Evolutionary conservation across 2,113 vertebrate species (phyloP).

Genomic region (Tachysurus fulvidraco): DNA sequence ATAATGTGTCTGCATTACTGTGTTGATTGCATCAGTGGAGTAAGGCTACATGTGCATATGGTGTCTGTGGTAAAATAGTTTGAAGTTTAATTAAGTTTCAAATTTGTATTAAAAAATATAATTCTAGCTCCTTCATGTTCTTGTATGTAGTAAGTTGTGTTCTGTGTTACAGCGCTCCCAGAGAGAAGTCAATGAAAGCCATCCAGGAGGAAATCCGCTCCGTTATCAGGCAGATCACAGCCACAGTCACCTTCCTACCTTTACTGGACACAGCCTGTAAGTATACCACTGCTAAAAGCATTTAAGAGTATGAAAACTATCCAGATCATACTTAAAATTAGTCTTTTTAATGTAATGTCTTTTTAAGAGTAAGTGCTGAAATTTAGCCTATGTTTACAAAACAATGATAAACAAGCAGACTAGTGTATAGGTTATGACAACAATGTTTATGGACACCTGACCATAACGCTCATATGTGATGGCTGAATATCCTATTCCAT

Average conservation of each 20-base stretch:
- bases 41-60: neutral
- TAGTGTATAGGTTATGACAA: no score
- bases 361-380: neutral
- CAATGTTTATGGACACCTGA: neutral
- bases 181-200: constrained; percentile 90
- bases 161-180: constrained; percentile 72
- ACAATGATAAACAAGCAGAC: neutral
- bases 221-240: constrained; percentile 93
- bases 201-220: constrained; percentile 97
- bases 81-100: no score
- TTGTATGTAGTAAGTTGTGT: neutral
- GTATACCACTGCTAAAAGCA: constrained; percentile 59
- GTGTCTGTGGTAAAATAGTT: neutral
- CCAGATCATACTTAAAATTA: neutral
- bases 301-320: neutral
- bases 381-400: neutral
- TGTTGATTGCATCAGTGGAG: neutral
- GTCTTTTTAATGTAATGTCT: neutral
- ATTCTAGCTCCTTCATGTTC: neutral
- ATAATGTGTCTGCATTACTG: neutral
- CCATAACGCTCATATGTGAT: neutral
- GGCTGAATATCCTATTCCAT: neutral
- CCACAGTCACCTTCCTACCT: constrained; percentile 92
- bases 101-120: no score
- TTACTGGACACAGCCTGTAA: constrained; percentile 90